Percentiles rank a stretch among this genome's conserved stretches.
phyloP scores from a whole-genome alignment of 2,888 invertebrate species.

The Odontomyia ornata region DNA sequence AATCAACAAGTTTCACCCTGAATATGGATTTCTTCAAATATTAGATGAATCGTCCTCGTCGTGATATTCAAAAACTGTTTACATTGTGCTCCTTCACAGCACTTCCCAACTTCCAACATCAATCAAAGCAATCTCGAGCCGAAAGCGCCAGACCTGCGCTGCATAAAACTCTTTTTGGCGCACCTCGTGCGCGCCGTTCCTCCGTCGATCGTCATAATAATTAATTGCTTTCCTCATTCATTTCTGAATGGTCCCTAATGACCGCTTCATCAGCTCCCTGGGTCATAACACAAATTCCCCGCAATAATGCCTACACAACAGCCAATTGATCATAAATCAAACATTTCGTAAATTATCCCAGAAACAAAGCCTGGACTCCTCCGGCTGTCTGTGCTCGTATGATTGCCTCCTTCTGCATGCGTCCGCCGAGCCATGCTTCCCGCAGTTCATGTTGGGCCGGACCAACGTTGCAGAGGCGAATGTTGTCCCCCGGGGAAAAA shows the following conservation, averaged over 20 bases:
- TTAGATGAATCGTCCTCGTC: no score
- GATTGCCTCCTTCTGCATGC: not conserved
- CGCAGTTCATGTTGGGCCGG: not conserved
- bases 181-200: not conserved
- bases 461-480: not conserved
- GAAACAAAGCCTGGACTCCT: constrained; percentile 5
- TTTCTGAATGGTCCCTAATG: constrained; percentile 7
- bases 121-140: no score
- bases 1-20: no score
- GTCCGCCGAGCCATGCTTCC: not conserved
- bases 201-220: not conserved
- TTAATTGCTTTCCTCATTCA: constrained; percentile 11
- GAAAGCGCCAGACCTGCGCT: no score
- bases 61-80: no score
- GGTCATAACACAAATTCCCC: constrained; percentile 21
- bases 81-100: no score
- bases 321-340: constrained; percentile 20
- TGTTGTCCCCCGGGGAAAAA: not conserved
- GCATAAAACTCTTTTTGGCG: no score
- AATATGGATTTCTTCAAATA: no score
- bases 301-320: not conserved
- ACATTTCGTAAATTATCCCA: not conserved
- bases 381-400: not conserved
- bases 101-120: no score
- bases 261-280: constrained; percentile 21